Conservation (phyloP, 2,797 vertebrate genomes). For the Potorous gilbertii region DNA sequence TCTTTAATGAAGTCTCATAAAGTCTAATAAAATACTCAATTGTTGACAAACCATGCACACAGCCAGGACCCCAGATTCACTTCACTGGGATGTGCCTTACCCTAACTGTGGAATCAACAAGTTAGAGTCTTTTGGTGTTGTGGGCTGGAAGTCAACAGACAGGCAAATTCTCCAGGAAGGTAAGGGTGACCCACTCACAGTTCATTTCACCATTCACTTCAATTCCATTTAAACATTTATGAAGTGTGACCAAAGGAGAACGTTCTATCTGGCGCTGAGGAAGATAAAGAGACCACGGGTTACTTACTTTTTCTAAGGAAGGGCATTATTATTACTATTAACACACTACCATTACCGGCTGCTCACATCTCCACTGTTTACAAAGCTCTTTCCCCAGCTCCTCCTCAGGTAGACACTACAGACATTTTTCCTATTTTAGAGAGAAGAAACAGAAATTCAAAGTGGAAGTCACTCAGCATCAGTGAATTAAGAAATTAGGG, state of each 20-base stretch:
- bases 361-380: not conserved
- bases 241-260: not conserved
- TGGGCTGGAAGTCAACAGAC: conserved; percentile 62
- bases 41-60: conserved; percentile 88
- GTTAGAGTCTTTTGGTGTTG: conserved; percentile 54
- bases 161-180: not conserved
- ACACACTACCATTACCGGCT: not conserved
- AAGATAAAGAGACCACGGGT: not conserved
- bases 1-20: conserved; percentile 94
- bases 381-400: not conserved
- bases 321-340: not conserved
- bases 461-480: not conserved
- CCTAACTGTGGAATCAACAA: conserved; percentile 74
- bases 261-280: not conserved
- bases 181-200: not conserved
- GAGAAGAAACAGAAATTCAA: not conserved
- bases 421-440: not conserved
- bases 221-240: not conserved
- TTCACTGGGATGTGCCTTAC: conserved; percentile 79
- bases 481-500: not conserved
- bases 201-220: not conserved
- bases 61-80: conserved; percentile 71
- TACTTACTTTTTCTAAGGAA: not conserved
- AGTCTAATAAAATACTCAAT: conserved; percentile 90
- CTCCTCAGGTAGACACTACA: not conserved